These are phyloP conservation scores for Drosophila gaucha DNA, from an alignment of 2,888 invertebrate genomes.

Conservation along the genomic window DNA sequence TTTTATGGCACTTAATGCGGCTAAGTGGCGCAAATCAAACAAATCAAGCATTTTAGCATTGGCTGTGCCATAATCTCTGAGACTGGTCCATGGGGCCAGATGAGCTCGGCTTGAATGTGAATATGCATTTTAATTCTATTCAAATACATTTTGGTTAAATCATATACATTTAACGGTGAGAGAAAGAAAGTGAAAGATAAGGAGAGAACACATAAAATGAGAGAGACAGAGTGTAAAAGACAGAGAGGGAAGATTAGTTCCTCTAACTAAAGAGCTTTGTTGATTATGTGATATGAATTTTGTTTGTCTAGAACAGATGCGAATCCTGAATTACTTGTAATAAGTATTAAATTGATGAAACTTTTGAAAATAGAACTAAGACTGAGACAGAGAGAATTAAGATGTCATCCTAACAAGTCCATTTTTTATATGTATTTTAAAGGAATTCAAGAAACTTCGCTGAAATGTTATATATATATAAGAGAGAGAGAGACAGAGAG, in stretches of 20 bases:
- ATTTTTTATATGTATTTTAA: too few species aligned
- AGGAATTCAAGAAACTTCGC: too few species aligned
- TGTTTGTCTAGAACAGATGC: too few species aligned
- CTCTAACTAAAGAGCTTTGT: not conserved
- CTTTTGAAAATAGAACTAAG: too few species aligned
- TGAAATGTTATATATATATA: not conserved
- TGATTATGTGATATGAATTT: not conserved
- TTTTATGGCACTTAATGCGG: slow-evolving; percentile 39
- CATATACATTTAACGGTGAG: not conserved
- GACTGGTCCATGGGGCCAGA: not conserved
- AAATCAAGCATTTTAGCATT: slow-evolving; percentile 20
- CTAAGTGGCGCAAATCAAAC: slow-evolving; percentile 32
- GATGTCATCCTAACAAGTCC: too few species aligned
- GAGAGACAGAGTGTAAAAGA: not conserved
- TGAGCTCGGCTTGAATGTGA: not conserved
- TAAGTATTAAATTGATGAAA: too few species aligned
- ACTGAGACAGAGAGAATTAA: too few species aligned
- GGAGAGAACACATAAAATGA: not conserved
- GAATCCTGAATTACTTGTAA: too few species aligned
- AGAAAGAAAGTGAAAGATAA: not conserved
- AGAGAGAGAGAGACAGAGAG: not conserved
- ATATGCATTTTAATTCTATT: slow-evolving; percentile 6
- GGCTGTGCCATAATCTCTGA: not conserved
- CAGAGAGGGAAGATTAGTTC: not conserved
- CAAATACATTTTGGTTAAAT: not conserved